These are phyloP conservation scores for Anguilla anguilla DNA, from an alignment of 2,797 vertebrate genomes.

Conservation along the genomic window DNA sequence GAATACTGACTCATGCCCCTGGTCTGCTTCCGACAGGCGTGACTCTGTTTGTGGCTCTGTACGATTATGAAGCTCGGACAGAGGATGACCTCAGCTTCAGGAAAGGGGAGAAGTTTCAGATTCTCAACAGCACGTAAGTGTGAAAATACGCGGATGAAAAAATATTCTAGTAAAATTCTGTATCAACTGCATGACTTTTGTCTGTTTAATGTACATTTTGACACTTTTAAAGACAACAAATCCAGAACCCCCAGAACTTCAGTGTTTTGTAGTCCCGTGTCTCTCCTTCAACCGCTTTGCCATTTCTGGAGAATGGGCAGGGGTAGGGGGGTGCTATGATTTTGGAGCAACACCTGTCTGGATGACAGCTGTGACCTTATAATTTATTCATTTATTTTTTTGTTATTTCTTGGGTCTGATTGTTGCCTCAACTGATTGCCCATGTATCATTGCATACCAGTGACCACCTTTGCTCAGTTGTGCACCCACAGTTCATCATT, in stretches of 20 bases:
- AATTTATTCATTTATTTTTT: not conserved
- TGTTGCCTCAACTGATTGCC: not conserved
- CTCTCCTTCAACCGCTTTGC: too few relatives aligned
- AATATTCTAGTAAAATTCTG: conserved; percentile 42
- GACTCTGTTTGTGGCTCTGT: conserved; percentile 97
- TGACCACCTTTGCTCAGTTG: not conserved
- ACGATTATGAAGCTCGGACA: conserved; percentile 97
- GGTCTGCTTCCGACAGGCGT: conserved; percentile 76
- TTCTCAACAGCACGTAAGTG: conserved; percentile 99
- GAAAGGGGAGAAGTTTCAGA: conserved; percentile 99
- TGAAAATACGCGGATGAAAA: conserved; percentile 56
- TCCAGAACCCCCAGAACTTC: too few relatives aligned
- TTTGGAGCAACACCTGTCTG: not conserved
- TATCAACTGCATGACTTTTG: too few relatives aligned
- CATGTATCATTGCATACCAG: not conserved
- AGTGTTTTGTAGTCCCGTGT: too few relatives aligned
- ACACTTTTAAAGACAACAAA: too few relatives aligned
- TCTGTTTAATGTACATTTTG: too few relatives aligned
- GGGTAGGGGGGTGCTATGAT: too few relatives aligned
- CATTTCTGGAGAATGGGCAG: too few relatives aligned
- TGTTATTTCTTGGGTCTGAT: not conserved
- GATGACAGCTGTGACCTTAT: not conserved
- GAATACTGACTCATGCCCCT: conserved; percentile 12
- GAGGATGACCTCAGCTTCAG: conserved; percentile 99
- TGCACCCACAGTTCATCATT: not conserved